Conservation (phyloP, 2,888 invertebrate species). For the Diarsia dahlii region DNA sequence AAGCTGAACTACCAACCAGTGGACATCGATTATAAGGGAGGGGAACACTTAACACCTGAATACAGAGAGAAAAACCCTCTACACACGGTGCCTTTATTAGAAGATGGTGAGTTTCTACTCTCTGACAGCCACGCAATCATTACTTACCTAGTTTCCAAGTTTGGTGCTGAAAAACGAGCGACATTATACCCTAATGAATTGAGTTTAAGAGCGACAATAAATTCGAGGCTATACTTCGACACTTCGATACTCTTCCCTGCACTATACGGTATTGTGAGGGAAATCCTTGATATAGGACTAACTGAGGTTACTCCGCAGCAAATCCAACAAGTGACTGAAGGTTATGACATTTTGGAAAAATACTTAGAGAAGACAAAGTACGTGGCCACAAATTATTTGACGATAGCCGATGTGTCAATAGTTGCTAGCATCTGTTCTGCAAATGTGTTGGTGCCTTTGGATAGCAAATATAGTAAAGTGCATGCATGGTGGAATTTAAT, state of each 20-base stretch:
- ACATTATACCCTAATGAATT: constrained; percentile 73
- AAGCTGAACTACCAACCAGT: constrained; percentile 67
- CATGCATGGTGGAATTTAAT: constrained; percentile 19
- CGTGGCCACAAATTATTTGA: constrained; percentile 26
- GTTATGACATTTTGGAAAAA: constrained; percentile 26
- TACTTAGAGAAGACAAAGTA: constrained; percentile 37
- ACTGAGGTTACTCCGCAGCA: constrained; percentile 18
- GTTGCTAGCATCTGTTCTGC: constrained; percentile 24
- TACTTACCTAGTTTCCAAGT: constrained; percentile 76
- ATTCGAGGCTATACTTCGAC: constrained; percentile 73
- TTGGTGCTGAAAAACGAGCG: constrained; percentile 71
- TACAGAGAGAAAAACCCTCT: constrained; percentile 74
- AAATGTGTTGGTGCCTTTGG: constrained; percentile 10
- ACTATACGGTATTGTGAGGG: constrained; percentile 27
- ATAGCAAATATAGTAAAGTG: constrained; percentile 19
- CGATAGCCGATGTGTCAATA: constrained; percentile 26
- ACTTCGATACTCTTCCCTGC: constrained; percentile 68
- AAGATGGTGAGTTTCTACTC: constrained; percentile 75
- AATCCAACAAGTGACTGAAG: neutral
- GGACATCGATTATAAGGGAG: constrained; percentile 48
- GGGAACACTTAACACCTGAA: constrained; percentile 69
- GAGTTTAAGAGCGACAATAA: constrained; percentile 67
- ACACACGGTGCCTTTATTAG: constrained; percentile 73
- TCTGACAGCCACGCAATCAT: constrained; percentile 77
- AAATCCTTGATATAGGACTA: neutral